A percentile compares a stretch with the other conserved stretches of the same genome.
These are phyloP conservation scores for Apis florea DNA, from an alignment of 1,140 invertebrate species.

Conservation along the genomic window DNA sequence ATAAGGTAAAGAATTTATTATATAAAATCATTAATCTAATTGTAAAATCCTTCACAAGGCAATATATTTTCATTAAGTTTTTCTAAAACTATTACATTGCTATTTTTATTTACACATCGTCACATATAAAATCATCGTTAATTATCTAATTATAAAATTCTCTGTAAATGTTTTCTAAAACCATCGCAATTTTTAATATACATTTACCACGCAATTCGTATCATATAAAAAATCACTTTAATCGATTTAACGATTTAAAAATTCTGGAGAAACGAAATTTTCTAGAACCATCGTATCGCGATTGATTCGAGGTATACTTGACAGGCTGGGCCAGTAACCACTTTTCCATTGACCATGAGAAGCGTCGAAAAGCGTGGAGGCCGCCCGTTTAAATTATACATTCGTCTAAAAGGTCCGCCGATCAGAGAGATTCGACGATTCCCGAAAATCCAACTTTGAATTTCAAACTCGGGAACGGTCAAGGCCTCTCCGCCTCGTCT, in stretches of 20 bases:
- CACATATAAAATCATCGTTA: too few species aligned
- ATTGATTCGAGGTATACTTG: neutral
- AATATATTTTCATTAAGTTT: too few species aligned
- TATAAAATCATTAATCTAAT: too few species aligned
- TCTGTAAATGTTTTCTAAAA: too few species aligned
- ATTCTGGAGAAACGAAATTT: neutral
- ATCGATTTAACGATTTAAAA: neutral
- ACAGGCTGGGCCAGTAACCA: neutral
- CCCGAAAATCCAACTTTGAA: conserved; percentile 70
- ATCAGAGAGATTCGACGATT: conserved; percentile 62
- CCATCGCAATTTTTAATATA: too few species aligned
- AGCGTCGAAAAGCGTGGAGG: conserved; percentile 55
- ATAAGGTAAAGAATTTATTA: too few species aligned
- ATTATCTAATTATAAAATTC: too few species aligned
- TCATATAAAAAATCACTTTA: neutral
- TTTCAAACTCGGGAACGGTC: conserved; percentile 69
- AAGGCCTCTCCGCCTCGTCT: conserved; percentile 58
- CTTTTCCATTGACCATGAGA: conserved; percentile 18
- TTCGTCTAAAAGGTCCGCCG: conserved; percentile 61
- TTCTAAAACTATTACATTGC: too few species aligned
- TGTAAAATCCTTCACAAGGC: too few species aligned
- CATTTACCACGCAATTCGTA: neutral
- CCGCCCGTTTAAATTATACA: conserved; percentile 72
- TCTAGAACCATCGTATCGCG: neutral
- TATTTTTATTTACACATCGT: too few species aligned